Evolutionary conservation across 2,113 vertebrate species (phyloP), one percentile per base, ranked within the genome.

Genomic region (Mormyrus iriodes): DNA sequence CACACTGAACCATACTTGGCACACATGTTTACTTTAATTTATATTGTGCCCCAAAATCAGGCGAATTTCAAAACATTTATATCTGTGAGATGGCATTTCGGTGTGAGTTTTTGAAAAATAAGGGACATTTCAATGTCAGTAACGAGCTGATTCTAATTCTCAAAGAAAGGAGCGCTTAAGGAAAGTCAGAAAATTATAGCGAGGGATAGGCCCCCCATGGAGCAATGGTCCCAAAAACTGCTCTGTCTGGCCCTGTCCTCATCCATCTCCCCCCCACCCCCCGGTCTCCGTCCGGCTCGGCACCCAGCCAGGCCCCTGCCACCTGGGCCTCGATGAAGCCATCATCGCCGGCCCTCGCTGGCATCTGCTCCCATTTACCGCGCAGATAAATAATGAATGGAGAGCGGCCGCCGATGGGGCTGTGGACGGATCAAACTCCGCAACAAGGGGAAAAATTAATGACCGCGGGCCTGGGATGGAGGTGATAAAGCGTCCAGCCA

Each of bases 271-370:
- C 31, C 55, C 83, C 53, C 48, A 12, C 31, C 89, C 51, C 51
- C 58, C 61, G 76, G 86, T 44, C 76, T 52, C 90, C 52, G 10
- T 42, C 87, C 88, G 69, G 53, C 89, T 91, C 88, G 92, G 93
- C 92, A 89, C 49, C 44, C 73, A 49, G 91, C 93, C 92, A 94
- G 91, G 52, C 24, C 49, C 58, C 90, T 91, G 91, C 93, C 93
- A 94, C 93, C 92, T 93, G 93, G 92, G 90, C 91, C 88, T 91
- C 93, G 92, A 94, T 94, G 92, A 93, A 93, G 92, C 86, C 92
- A 92, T 93, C 93, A 94, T 90, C 3, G 90, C 89, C 90, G 87
- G 49, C 90, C 89, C 90, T 91, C 85, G 87, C 92, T 93, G 92
- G 93, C 91, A 93, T 93, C 92, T 94, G 92, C 91, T 92, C 90